These are phyloP conservation scores for Diglossa cyanea DNA, from an alignment of 2,797 vertebrate genomes.

Conservation along the genomic window DNA sequence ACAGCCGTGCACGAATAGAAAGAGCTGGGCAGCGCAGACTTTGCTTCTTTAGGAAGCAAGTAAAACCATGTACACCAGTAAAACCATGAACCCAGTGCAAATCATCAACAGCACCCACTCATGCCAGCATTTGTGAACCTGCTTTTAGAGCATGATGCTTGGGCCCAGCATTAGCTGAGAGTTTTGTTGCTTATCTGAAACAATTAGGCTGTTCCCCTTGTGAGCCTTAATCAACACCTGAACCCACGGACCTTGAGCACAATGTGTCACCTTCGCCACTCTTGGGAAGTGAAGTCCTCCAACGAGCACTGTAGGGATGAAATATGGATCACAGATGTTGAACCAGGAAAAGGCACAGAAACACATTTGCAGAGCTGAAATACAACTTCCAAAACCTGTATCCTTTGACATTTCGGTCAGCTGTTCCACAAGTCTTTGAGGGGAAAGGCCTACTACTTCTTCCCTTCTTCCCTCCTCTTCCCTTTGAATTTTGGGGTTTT, in stretches of 20 bases:
- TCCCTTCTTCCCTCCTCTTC: not conserved
- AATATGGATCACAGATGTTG: constrained; percentile 63
- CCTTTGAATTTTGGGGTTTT: constrained; percentile 35
- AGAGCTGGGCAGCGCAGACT: accelerated
- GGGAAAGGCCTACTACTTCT: not conserved
- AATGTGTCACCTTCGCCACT: constrained; percentile 46
- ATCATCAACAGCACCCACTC: not conserved
- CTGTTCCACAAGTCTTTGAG: constrained; percentile 52
- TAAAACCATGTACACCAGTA: not conserved
- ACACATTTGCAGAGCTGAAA: constrained; percentile 23
- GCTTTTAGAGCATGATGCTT: not conserved
- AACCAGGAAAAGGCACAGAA: constrained; percentile 47
- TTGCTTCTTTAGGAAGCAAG: not conserved
- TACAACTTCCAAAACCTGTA: constrained; percentile 44
- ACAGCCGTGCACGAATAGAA: not conserved
- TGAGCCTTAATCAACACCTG: constrained; percentile 21
- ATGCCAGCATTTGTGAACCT: not conserved
- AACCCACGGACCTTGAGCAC: not conserved
- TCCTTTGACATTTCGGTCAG: constrained; percentile 66
- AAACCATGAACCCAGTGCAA: not conserved
- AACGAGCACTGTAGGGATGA: not conserved
- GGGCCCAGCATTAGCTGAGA: not conserved
- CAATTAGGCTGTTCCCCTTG: not conserved
- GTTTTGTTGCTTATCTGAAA: not conserved
- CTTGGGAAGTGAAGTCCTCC: constrained; percentile 44